A percentile compares a stretch with the other conserved stretches of the same genome.
Evolutionary conservation across 1,140 invertebrate species (phyloP).

Genomic region (Sitodiplosis mosellana): DNA sequence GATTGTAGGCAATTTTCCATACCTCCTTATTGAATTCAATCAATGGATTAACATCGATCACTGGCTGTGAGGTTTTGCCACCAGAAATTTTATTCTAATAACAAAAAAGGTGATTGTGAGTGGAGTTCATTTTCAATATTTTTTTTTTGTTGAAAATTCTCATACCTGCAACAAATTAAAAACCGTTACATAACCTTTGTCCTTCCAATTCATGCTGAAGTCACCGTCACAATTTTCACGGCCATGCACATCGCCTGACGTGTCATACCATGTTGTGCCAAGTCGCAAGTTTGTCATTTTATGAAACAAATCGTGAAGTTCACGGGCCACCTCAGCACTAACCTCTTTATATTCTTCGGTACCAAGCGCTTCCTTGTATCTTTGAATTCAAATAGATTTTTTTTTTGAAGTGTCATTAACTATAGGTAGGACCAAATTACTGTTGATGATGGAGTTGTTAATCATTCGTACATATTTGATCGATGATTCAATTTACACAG

Average conservation of each 20-base stretch:
- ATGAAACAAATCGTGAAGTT: constrained; percentile 30
- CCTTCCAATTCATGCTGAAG: constrained; percentile 36
- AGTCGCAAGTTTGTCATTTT: constrained; percentile 34
- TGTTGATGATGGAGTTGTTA: too few species aligned
- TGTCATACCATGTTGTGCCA: constrained; percentile 36
- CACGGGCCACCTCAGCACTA: constrained; percentile 15
- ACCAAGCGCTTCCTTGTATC: background rate
- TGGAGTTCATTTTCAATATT: background rate
- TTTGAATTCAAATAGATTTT: background rate
- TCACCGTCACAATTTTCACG: constrained; percentile 41
- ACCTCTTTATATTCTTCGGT: constrained; percentile 6
- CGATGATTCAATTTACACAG: background rate
- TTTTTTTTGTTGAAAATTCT: background rate
- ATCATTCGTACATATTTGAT: too few species aligned
- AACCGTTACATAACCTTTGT: constrained; percentile 35
- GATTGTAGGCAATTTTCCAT: constrained; percentile 26
- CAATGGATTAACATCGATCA: constrained; percentile 3
- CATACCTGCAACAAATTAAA: constrained; percentile 36
- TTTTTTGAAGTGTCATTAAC: too few species aligned
- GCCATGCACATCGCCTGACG: constrained; percentile 32
- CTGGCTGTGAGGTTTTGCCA: background rate
- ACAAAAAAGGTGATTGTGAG: constrained; percentile 10
- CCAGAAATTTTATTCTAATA: constrained; percentile 18
- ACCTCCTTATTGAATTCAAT: constrained; percentile 31
- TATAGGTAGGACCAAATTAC: too few species aligned